Conservation (phyloP, 1,140 invertebrate genomes). For the Steinernema khuongi region DNA sequence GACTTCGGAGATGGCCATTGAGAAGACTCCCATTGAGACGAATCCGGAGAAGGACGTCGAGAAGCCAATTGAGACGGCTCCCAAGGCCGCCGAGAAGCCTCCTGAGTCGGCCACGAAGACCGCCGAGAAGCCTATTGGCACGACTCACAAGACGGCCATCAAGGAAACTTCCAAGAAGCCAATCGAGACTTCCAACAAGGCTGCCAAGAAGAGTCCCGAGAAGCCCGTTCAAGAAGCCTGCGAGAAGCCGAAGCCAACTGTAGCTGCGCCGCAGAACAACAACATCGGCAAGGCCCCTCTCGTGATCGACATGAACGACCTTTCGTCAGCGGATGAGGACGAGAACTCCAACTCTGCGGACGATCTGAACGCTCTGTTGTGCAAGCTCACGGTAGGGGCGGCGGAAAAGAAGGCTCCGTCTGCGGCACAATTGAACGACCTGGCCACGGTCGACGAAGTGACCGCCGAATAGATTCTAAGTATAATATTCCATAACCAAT, state of each 20-base stretch:
- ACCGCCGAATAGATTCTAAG: background rate
- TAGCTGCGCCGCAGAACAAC: too few relatives aligned
- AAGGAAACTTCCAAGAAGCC: background rate
- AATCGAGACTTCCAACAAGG: background rate
- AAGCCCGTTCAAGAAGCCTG: too few relatives aligned
- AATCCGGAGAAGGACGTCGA: too few relatives aligned
- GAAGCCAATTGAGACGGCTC: too few relatives aligned
- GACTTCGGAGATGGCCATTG: too few relatives aligned
- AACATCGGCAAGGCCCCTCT: too few relatives aligned
- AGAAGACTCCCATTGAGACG: too few relatives aligned
- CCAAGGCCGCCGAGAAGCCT: background rate
- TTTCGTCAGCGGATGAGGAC: background rate
- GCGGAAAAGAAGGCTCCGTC: background rate
- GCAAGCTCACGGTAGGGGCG: too few relatives aligned
- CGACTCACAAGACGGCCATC: background rate
- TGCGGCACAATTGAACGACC: background rate
- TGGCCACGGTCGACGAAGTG: background rate
- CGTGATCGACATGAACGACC: background rate
- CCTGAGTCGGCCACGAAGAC: background rate
- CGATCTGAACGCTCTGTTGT: background rate
- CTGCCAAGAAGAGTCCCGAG: background rate
- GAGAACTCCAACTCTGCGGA: background rate
- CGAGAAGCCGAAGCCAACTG: too few relatives aligned
- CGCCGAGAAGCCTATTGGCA: background rate
- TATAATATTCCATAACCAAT: background rate